These are phyloP conservation scores for Gasterosteus aculeatus DNA, from an alignment of 2,113 vertebrate species.

Conservation along the genomic window DNA sequence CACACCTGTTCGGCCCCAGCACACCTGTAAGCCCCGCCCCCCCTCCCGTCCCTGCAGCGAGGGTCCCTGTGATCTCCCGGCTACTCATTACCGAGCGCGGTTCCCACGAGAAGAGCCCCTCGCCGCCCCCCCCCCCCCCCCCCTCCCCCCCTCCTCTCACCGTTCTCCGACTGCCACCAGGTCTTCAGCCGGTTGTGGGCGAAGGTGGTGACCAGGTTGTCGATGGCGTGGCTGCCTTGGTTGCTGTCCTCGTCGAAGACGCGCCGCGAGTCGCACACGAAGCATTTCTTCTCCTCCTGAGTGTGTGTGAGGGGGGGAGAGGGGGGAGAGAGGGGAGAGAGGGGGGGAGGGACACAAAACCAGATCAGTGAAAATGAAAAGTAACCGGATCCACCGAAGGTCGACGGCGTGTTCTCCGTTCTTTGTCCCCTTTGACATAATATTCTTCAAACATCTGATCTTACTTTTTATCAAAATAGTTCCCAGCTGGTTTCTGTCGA, in stretches of 20 bases:
- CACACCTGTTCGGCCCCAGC: constrained; percentile 62
- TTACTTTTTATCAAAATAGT: too few relatives aligned
- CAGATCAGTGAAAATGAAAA: too few relatives aligned
- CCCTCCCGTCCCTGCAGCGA: neutral
- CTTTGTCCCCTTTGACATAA: too few relatives aligned
- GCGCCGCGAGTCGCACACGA: constrained; percentile 86
- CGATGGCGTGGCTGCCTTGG: constrained; percentile 89
- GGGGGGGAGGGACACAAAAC: neutral
- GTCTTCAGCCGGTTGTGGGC: constrained; percentile 93
- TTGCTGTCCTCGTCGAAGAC: constrained; percentile 83
- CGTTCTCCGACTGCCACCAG: constrained; percentile 98
- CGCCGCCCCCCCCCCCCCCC: neutral
- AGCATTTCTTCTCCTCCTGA: constrained; percentile 93
- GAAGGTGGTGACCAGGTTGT: constrained; percentile 95
- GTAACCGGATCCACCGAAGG: too few relatives aligned
- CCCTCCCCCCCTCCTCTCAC: constrained; percentile 72
- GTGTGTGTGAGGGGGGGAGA: too few relatives aligned
- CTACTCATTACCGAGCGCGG: constrained; percentile 59
- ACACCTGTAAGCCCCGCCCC: constrained; percentile 55
- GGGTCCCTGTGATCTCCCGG: constrained; percentile 62
- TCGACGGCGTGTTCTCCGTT: too few relatives aligned
- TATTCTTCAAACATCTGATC: too few relatives aligned
- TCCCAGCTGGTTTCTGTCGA: too few relatives aligned
- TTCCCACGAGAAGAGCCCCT: constrained; percentile 57
- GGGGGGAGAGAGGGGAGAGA: neutral